Evolutionary conservation across 2,797 vertebrate species (phyloP), one percentile per base, ranked within the genome.

Genomic region (Hypotaenidia okinawae): DNA sequence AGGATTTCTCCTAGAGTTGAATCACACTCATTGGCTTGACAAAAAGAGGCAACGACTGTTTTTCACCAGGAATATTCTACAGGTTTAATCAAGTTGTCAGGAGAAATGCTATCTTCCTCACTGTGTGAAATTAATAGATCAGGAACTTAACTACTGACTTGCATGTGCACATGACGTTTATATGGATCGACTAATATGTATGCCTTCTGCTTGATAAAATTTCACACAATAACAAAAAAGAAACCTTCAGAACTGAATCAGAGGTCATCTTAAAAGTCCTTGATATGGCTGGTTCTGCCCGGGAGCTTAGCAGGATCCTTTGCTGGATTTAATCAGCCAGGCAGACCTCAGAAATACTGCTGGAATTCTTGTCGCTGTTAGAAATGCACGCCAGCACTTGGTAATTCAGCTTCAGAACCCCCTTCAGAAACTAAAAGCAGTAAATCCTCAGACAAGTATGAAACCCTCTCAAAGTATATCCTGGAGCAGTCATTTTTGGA

Each of bases 401-500:
- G 54, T 95, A 81, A 84, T 47, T 87, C 80, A 91, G 33, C 59
- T 75, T 92, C 84, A 74, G 78, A 95, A 66, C 25, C 1, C 43
- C 7, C 90, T 81, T 84, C 88, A 76, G 88, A 94, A 91, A 92
- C 70, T 63, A 91, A 94, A 84, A 89, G 94, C 84, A 92, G 91
- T 95, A 95, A 96, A 96, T 93, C 89, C 69, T 95, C 70, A 16
- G 57, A 85, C 78, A 83, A 85, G 66, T 33, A 75, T 28, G 70
- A 54, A 86, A 78, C 41, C 70, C 91, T 69, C 72, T 49, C 77
- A 74, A 45, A 70, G 72, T 43, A 80, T 88, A 85, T 91, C 89
- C 89, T 63, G 73, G 66, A 96, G 95, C 93, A 90, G 86, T 91
- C 43, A 61, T 92, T 94, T 93, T 90, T 90, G 87, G 91, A 96